Base-by-base conservation (phyloP, 2,797 vertebrate species). In the Calcarius lapponicus region DNA sequence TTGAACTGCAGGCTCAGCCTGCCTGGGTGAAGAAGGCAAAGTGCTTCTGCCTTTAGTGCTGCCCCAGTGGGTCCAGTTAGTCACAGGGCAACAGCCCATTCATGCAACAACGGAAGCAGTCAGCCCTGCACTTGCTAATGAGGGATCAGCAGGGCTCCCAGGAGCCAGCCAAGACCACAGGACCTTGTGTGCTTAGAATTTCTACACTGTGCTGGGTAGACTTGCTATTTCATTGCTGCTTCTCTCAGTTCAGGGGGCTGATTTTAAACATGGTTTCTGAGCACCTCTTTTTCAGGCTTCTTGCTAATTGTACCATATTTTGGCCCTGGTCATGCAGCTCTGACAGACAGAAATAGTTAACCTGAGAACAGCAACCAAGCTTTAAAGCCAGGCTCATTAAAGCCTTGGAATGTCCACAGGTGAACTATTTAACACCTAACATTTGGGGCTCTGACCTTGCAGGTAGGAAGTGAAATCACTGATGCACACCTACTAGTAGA, bases 11-110 rank as follows among this genome's bases (percentile, higher is more conserved):
- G 73, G 53, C 16, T 88, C 2, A 2, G 34, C 19, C 57, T 53
- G 21, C 32, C 86, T 47, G 48, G 48, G 12, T 56, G 71, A 92
- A 76, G 70, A 69, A 72, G 58, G 54, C 50, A 69, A 65, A 92
- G 71, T 31, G 85, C 71, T 87, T 60, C 79, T 82, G 56, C 93
- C 56, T 58, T 90, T 94, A 92, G 79, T 10, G 16, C 87, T 94
- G 81, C 93, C 60, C 48, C 75, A 36, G 62, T n/a, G 51, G 67
- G 26, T 43, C 71, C 67, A 47, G 85, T 91, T 70, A 76, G 85
- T 73, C 92, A 80, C 71, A 90, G 40, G 43, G 82, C 67, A 72
- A 11, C 26, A 85, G 54, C 56, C 67, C 25, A 17, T 92, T 85
- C 64, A 80, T 8, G 11, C 40, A 82, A 81, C 67, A 91, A 76